Evolutionary conservation across 2,888 invertebrate genomes (phyloP), one percentile per base, ranked within the genome.

Genomic region (Drosophila mercatorum): DNA sequence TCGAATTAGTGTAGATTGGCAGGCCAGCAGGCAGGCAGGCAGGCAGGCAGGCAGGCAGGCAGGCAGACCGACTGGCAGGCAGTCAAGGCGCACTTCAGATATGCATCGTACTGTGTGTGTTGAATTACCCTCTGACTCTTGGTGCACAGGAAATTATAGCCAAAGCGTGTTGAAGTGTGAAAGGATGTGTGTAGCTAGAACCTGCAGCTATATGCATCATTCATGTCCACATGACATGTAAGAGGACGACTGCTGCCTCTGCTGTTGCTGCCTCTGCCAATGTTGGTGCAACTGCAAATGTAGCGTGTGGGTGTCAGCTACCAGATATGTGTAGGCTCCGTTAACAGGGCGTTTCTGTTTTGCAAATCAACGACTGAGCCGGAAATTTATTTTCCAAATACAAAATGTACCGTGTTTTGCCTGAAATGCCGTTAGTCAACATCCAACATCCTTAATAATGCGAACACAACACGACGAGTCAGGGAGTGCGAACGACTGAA

Each of bases 361-460:
- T 61, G 72, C 81, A 83, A 89, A 84, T 89, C 89, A 87, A 88
- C 85, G 80, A 52, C 76, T 84, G 52, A 70, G 75, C 80, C 85
- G 89, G 86, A 89, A 86, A 86, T 89, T 87, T 84, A 88, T 85
- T 88, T 88, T 88, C 82, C 72, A 86, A 88, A 88, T 84, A 77
- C 78, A 70, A 79, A 72, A 75, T 83, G 49, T 68, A 51, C 63
- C 79, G 62, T 74, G 61, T 55, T 59, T 63, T 68, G 63, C 72
- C 65, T 62, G 62, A 70, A 78, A 68, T 43, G 65, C 62, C 59
- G 61, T 65, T 58, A 36, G 68, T 67, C 68, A 71, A 70, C 68
- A 71, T 71, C 49, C 70, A 67, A n/a, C 58, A 53, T 43, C 59
- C 75, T 73, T 82, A 84, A 79, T 87, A 88, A 85, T 85, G 69